These are phyloP conservation scores for Coregonus ussuriensis DNA, from an alignment of 2,797 vertebrate genomes.

Conservation along the genomic window DNA sequence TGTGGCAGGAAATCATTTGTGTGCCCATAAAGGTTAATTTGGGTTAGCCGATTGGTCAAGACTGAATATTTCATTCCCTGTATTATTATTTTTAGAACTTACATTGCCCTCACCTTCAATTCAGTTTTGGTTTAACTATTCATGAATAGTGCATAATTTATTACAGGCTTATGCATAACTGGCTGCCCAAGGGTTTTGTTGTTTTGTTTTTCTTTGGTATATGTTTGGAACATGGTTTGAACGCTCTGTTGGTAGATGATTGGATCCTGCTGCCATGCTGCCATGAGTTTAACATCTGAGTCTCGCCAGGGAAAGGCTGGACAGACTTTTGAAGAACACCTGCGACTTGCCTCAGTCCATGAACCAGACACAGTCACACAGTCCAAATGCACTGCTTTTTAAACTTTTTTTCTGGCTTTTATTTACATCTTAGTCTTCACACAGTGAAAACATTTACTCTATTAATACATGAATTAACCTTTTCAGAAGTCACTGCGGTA, in stretches of 20 bases:
- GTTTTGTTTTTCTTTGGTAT: constrained; percentile 51
- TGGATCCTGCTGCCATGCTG: constrained; percentile 16
- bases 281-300: constrained; percentile 30
- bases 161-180: constrained; percentile 64
- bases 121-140: constrained; percentile 67
- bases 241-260: constrained; percentile 45
- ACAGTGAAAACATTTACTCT: neutral
- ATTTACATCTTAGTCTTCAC: neutral
- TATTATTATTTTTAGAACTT: constrained; percentile 50
- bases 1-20: constrained; percentile 18
- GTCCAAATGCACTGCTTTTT: neutral
- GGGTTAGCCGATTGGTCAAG: constrained; percentile 1
- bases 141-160: constrained; percentile 66
- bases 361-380: neutral
- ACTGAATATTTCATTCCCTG: constrained; percentile 39
- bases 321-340: constrained; percentile 7
- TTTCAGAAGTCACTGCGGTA: neutral
- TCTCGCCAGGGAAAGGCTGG: constrained; percentile 24
- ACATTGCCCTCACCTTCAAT: constrained; percentile 55
- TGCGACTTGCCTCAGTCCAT: neutral
- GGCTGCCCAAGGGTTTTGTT: constrained; percentile 55
- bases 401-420: neutral
- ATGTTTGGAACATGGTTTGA: constrained; percentile 46
- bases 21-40: constrained; percentile 30
- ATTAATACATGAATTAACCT: neutral